phyloP scores from a whole-genome alignment of 2,113 vertebrate genomes.

The Siniperca chuatsi region DNA sequence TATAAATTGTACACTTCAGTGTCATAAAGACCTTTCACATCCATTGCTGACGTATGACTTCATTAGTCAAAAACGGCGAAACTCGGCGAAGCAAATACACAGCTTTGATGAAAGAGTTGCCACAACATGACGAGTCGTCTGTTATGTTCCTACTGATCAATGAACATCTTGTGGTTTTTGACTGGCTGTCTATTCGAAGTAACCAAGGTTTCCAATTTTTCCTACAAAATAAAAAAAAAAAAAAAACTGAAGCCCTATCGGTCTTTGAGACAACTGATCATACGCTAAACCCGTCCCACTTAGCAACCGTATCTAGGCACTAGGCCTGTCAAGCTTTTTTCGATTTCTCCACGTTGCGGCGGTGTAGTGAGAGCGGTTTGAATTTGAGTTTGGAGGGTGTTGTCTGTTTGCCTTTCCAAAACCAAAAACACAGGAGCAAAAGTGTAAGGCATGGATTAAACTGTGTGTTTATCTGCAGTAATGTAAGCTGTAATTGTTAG shows the following conservation, averaged over 20 bases:
- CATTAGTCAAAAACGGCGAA: background rate
- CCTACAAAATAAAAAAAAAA: background rate
- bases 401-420: no score
- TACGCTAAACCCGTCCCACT: background rate
- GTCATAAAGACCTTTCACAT: background rate
- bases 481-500: background rate
- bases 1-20: background rate
- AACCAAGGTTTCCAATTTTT: background rate
- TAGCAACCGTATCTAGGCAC: background rate
- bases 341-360: background rate
- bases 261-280: no score
- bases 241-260: background rate
- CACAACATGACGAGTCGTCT: no score
- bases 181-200: background rate
- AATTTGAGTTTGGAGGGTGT: no score
- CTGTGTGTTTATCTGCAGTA: background rate
- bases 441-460: no score
- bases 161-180: background rate
- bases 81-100: no score
- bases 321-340: background rate
- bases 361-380: background rate
- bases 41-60: background rate
- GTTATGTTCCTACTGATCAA: background rate
- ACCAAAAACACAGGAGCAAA: no score
- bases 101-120: background rate